Conservation (phyloP, 2,113 vertebrate genomes). For the Aplodontia rufa region DNA sequence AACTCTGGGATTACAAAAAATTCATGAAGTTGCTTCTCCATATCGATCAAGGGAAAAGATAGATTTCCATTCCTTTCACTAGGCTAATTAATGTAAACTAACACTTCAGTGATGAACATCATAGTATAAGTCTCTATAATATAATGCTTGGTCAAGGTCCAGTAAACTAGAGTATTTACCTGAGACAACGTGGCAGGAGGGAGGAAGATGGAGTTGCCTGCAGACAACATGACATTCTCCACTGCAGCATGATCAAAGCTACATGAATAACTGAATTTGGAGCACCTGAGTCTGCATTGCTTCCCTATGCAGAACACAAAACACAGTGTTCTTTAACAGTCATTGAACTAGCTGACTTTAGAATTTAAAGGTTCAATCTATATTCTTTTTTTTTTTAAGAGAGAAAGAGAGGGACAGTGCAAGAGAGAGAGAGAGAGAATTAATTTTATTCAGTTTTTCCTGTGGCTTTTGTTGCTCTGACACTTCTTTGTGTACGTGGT, state of each 20-base stretch:
- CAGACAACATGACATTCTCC: not conserved
- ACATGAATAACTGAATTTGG: not conserved
- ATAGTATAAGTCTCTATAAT: not conserved
- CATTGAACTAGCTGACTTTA: not conserved
- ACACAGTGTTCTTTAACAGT: not conserved
- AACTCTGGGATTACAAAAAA: not conserved
- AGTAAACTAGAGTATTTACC: not conserved
- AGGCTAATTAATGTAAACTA: not conserved
- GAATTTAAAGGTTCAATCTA: not conserved
- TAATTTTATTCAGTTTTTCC: too few species aligned
- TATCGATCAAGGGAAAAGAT: not conserved
- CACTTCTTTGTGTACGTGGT: too few species aligned
- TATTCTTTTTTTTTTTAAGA: too few species aligned
- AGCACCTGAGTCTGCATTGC: not conserved
- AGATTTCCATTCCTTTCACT: not conserved
- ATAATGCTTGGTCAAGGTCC: not conserved
- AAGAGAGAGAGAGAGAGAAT: too few species aligned
- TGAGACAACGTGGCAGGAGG: not conserved
- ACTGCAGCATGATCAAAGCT: not conserved
- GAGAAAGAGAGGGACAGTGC: too few species aligned
- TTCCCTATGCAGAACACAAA: not conserved
- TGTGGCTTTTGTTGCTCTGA: too few species aligned
- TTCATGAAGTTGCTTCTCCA: not conserved
- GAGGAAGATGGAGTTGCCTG: not conserved
- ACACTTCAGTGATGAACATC: not conserved